Base-by-base conservation (phyloP, 2,113 vertebrate species). In the Pollimyrus isidori region DNA sequence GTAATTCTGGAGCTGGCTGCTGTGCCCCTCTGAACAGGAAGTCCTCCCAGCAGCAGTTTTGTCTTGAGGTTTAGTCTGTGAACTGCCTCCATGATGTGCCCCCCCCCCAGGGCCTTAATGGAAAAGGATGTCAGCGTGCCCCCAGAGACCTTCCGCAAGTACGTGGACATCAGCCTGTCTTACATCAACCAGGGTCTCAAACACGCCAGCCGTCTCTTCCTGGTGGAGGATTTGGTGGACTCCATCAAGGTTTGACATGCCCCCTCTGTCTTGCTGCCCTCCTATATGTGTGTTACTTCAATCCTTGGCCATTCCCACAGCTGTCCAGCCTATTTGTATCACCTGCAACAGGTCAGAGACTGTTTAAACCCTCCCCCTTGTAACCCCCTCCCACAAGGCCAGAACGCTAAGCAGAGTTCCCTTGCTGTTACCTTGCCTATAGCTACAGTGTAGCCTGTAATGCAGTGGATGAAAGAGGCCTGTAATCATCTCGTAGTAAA, bases 181-280 rank as follows among this genome's bases (percentile, higher is more conserved):
- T 95, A 97, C 88, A 88, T 98, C 94, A 98, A 97, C 94, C 91
- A 91, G 45, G 96, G 93, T 90, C 96, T 98, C 89, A 97, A 97
- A 89, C 94, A 97, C 91, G 90, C 97, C 91, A 94, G 97, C 88
- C 97, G 96, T 58, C 97, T 98, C 90, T 98, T 98, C 92, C 94
- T 98, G 93, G 97, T 98, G 4, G 97, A 98, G 90, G 97, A 98
- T 91, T 95, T 98, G 9, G 95, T 98, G 80, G 97, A 98, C 93
- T 98, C 97, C 80, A 95, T 98, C 49, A 98, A 98, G 97, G 97
- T 98, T 89, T 91, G 93, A 35, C 4, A 3, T 87, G 23, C 62
- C 10, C 80, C 17, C 10, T 35, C 84, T 35, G 87, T 26, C 35
- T 46, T 9, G 69, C 42, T 65, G 45, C 23, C 13, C 19, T 39